Evolutionary conservation across 2,888 invertebrate genomes (phyloP), one percentile per base, ranked within the genome.

Genomic region (Leuctra nigra): DNA sequence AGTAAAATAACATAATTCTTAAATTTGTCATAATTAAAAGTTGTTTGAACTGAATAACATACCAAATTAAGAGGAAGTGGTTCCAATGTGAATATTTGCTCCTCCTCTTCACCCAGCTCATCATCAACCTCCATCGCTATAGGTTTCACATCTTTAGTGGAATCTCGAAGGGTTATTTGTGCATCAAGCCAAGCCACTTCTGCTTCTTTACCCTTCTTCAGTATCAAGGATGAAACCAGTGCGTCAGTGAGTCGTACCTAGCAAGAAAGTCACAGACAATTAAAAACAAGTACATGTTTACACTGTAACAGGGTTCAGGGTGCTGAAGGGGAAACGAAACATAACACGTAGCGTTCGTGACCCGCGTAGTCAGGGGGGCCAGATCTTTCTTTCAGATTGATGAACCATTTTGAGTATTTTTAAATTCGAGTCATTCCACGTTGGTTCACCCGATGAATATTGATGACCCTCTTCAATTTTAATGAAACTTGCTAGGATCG

Each of bases 161-260:
- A 70, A 63, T 72, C 72, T 35, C 72, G 69, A 14, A 81, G 75
- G 11, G 81, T 78, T 57, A 91, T 82, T 63, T 83, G 77, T 0
- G 91, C 93, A 69, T 92, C 87, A 11, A 99, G 78, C 97, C 97
- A 99, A 0, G 97, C 92, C n/a, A 99, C 82, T 72, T 98, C 97
- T 0, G 91, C 86, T 63, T 87, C 87, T 46, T 84, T 85, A 1
- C 86, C 86, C 67, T 84, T 84, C 60, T 91, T 86, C 76, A 97
- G 94, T 61, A 84, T 80, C 57, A 98, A 72, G 7, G 89, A 86
- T 1, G 91, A 89, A 62, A 97, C 89, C 59, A 97, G 74, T 3
- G 91, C 87, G 73, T 97, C 97, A 1, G 93, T 93, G 41, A 97
- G 76, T 54, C 91, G 86, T 60, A 96, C 93, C 89, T 90, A 69